Evolutionary conservation across 2,113 vertebrate species (phyloP).

Genomic region (Nipponia nippon): DNA sequence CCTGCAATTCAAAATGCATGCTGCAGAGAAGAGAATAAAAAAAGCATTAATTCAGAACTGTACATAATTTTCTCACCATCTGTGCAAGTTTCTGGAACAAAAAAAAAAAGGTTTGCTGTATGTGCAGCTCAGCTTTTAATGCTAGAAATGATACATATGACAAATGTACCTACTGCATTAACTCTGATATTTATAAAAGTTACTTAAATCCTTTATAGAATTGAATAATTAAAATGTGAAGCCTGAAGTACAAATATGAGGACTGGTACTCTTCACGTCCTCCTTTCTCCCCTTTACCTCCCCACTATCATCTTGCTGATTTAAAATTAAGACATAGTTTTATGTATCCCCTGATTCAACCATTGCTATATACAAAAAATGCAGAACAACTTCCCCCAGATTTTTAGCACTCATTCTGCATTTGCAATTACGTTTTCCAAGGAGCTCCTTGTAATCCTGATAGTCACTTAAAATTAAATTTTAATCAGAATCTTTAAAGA

Average conservation of each 20-base stretch:
- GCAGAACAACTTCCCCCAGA: background rate
- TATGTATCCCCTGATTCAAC: background rate
- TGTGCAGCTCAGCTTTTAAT: background rate
- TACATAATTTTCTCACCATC: slow-evolving; percentile 35
- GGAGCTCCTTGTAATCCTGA: background rate
- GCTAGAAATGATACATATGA: background rate
- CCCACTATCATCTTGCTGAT: background rate
- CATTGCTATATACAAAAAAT: background rate
- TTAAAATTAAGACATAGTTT: background rate
- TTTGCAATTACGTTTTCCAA: background rate
- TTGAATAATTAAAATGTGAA: background rate
- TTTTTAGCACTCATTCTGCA: background rate
- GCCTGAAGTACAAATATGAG: background rate
- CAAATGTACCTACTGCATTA: background rate
- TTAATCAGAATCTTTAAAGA: background rate
- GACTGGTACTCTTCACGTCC: background rate
- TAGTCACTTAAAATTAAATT: background rate
- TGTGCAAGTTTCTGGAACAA: background rate
- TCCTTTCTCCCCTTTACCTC: background rate
- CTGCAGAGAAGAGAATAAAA: background rate
- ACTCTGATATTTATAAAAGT: background rate
- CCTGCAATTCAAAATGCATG: background rate
- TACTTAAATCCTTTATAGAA: background rate
- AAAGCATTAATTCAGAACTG: background rate
- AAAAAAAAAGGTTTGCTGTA: background rate